Evolutionary conservation across 2,888 invertebrate species (phyloP), one percentile per base, ranked within the genome.

Genomic region (Palloptera scutellata): DNA sequence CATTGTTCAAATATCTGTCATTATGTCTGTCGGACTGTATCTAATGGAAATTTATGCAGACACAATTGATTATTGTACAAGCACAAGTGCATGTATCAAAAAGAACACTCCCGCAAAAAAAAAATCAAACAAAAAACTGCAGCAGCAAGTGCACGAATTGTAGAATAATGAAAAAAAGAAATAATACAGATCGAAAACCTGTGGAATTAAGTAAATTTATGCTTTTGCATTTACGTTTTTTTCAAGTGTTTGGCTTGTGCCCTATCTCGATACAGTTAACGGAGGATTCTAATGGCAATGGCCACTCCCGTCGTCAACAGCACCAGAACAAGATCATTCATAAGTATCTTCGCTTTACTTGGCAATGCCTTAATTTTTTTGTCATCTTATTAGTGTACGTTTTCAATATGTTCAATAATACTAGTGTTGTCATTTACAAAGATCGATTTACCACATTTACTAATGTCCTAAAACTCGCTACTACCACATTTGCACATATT

Each of bases 381-480:
- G 10, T 58, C 3, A 60, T 71, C 17, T 19, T 60, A 2, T 48
- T 57, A 11, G n/a, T 70, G 6, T 65, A 69, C 40, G 43, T 66
- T 10, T 53, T 53, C 40, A 69, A 67, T 15, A 41, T 42, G n/a
- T 17, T 48, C n/a, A 58, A 55, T 61, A 15, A 58, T 15, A 41
- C 62, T 17, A 54, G 52, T n/a, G 15, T 66, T n/a, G 55, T 73
- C 11, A 73, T 63, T 51, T 59, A 68, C 60, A 67, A 57, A 17
- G 72, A 75, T 61, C 64, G 64, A 57, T 74, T 75, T 30, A 68
- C 73, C 1, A 66, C 61, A 59, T 72, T 74, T 55, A 70, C 68
- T 61, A 71, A 74, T 68, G 52, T 68, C 0, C n/a, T 75, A 1
- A 73, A 75, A 64, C 51, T 75, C 1, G 8, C 30, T 13, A 51